Conservation (phyloP, 2,888 invertebrate species). For the Atrina japonica region DNA sequence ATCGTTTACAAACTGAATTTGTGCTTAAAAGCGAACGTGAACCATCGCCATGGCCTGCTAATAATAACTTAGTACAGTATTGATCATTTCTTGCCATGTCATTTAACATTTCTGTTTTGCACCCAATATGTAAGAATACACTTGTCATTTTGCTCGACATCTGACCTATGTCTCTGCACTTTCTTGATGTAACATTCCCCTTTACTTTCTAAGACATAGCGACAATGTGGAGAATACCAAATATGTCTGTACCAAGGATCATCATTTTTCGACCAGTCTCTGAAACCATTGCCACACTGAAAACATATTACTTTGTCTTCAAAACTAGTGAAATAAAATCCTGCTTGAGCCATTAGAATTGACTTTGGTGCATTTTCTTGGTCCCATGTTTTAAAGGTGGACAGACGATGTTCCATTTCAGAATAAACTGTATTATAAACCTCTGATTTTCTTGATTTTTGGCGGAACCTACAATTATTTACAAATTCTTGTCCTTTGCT, state of each 20-base stretch:
- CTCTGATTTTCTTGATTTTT: background rate
- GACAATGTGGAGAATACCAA: constrained; percentile 25
- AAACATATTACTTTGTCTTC: constrained; percentile 32
- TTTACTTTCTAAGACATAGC: background rate
- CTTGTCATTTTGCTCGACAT: background rate
- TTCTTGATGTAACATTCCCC: constrained; percentile 4
- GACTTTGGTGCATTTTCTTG: background rate
- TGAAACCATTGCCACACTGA: constrained; percentile 21
- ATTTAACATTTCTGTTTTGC: background rate
- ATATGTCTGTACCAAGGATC: constrained; percentile 27
- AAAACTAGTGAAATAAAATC: constrained; percentile 26
- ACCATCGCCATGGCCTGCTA: no score
- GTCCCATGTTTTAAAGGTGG: constrained; percentile 6
- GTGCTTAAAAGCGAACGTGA: no score
- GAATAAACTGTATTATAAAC: constrained; percentile 20
- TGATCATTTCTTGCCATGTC: constrained; percentile 10
- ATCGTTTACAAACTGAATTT: no score
- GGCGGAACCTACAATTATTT: constrained; percentile 6
- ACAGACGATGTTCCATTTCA: background rate
- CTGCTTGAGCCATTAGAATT: constrained; percentile 6
- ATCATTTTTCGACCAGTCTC: constrained; percentile 23
- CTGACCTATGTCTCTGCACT: background rate
- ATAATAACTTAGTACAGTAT: no score
- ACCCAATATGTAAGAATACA: constrained; percentile 15
- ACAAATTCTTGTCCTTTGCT: constrained; percentile 14